Evolutionary conservation across 2,797 vertebrate genomes (phyloP).

Genomic region (Petrocephalus schoutedeni): DNA sequence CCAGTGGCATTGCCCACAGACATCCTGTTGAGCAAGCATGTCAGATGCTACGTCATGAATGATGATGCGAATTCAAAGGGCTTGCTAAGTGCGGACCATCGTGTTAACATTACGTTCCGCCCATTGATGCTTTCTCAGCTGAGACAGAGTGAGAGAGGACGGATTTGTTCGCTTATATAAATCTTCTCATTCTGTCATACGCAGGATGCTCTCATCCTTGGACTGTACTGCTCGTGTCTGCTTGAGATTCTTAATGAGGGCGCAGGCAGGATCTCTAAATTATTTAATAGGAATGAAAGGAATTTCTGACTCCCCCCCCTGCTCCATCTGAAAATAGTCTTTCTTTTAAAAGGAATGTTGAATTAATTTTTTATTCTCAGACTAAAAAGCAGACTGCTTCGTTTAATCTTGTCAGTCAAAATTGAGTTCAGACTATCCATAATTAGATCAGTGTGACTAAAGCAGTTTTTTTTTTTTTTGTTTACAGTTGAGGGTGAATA

Average conservation of each 20-base stretch:
- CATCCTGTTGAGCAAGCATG: neutral
- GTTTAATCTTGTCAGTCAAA: conserved; percentile 3
- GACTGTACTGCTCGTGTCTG: conserved; percentile 39
- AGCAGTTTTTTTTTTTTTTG: neutral
- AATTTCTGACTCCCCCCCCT: conserved; percentile 45
- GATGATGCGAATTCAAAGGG: conserved; percentile 9
- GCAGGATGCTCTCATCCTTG: conserved; percentile 16
- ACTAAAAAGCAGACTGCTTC: conserved; percentile 2
- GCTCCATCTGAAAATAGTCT: conserved; percentile 43
- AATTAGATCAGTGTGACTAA: neutral
- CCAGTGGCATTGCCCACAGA: conserved; percentile 11
- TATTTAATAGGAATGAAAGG: conserved; percentile 66
- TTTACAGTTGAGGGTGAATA: neutral
- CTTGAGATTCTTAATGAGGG: conserved; percentile 60
- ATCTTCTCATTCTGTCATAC: conserved; percentile 26
- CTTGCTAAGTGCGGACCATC: neutral
- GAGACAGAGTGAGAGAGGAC: neutral
- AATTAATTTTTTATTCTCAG: conserved; percentile 20
- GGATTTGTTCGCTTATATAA: neutral
- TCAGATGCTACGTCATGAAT: neutral
- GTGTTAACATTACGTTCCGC: conserved; percentile 14
- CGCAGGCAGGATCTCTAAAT: conserved; percentile 58
- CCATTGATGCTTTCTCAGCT: conserved; percentile 23
- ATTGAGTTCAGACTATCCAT: neutral
- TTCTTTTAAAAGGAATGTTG: conserved; percentile 22